Evolutionary conservation across 2,888 invertebrate genomes (phyloP).

Genomic region (Ligdia adustata): DNA sequence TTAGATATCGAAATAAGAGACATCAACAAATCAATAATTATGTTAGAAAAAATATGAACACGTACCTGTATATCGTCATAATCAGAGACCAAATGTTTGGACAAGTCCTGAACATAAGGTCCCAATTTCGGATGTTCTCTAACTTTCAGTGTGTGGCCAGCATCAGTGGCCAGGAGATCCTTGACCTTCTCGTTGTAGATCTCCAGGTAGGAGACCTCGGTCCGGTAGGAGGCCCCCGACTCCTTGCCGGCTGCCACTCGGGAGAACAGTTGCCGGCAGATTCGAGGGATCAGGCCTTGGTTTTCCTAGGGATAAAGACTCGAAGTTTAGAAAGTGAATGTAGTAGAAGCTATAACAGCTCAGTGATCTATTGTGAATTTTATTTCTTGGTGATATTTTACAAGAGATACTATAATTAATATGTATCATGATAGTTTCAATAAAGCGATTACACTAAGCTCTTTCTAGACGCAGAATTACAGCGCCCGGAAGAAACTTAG

Average conservation of each 20-base stretch:
- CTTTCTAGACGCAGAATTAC: too few relatives aligned
- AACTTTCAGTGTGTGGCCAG: constrained; percentile 88
- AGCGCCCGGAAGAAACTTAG: too few relatives aligned
- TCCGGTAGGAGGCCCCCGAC: constrained; percentile 92
- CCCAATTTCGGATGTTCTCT: constrained; percentile 92
- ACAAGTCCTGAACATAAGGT: constrained; percentile 94
- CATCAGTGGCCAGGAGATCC: constrained; percentile 86
- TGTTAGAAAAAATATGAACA: background rate
- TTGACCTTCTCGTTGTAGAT: constrained; percentile 94
- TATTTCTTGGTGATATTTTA: too few relatives aligned
- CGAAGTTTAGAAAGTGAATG: too few relatives aligned
- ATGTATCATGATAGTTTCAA: too few relatives aligned
- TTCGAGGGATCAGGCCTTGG: constrained; percentile 93
- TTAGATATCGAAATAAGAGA: constrained; percentile 94
- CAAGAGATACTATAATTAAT: too few relatives aligned
- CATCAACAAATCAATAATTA: constrained; percentile 72
- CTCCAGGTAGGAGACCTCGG: constrained; percentile 94
- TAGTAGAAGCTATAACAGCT: too few relatives aligned
- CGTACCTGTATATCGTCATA: constrained; percentile 92
- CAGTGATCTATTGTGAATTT: too few relatives aligned
- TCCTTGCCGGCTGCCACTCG: constrained; percentile 92
- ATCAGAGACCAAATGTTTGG: constrained; percentile 93
- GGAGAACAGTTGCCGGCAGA: constrained; percentile 92
- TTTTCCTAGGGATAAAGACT: constrained; percentile 80
- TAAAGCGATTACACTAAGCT: too few relatives aligned